Base-by-base conservation (phyloP, 2,888 invertebrate genomes). In the Mactromeris polynyma region DNA sequence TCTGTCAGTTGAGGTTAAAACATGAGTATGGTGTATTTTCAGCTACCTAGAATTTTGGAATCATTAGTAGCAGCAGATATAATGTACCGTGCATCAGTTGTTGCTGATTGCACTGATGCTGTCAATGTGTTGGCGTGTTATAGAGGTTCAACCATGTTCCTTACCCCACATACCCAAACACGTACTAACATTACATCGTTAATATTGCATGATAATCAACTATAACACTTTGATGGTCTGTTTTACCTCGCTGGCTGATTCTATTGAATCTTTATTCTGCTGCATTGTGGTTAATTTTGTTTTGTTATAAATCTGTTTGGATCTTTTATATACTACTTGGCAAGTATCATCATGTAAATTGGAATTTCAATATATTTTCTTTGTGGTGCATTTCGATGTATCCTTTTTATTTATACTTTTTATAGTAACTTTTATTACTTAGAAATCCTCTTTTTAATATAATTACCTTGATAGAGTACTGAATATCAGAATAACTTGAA, bases 1-100 rank as follows among this genome's bases (percentile, higher is more conserved):
- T 54, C n/a, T 21, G n/a, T 21, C 54, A 6, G 51, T 51, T 14
- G 19, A 17, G 51, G 51, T 51, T 51, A 17, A 51, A 51, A 36
- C 11, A n/a, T 36, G 14, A 2, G 2, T 26, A 26, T 64, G 58
- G 26, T 64, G n/a, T 58, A 82, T 19, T 94, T 94, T 92, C 95
- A 95, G 95, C 92, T 95, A 77, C 92, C 94, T 11, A 77, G 86
- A 2, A 80, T 92, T 33, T 90, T 93, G 82, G 95, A 95, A 88
- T 90, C 86, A 19, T 93, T 94, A 64, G 94, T 95, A 33, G 93
- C 94, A 54, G 85, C 90, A 7, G 94, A 94, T 93, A 95, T 95
- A 73, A 93, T 93, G 46, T 88, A 93, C 77, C 92, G 93, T 33
- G 95, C 95, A n/a, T 90, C 94, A 33, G 92, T 92, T 9, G 94